phyloP scores from a whole-genome alignment of 2,797 vertebrate genomes.

The Sebastiscus albofasciatus region DNA sequence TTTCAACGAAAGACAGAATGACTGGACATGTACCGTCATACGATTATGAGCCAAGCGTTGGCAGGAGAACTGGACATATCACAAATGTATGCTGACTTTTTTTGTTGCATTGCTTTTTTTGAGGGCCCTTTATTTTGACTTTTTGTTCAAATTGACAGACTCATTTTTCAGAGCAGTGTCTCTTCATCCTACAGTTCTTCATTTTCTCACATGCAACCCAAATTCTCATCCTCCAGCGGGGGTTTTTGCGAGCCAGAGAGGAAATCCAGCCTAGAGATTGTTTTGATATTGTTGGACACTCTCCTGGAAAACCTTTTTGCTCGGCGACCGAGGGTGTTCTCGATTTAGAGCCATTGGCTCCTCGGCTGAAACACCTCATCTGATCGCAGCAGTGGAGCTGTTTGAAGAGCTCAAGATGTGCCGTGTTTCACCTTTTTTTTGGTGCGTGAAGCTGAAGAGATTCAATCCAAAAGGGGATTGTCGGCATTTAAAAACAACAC shows the following conservation, averaged over 20 bases:
- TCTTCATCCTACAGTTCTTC: conserved; percentile 29
- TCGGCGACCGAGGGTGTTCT: conserved; percentile 53
- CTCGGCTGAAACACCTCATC: conserved; percentile 61
- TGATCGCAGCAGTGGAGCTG: conserved; percentile 51
- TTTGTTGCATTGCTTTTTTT: neutral
- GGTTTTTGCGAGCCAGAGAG: conserved; percentile 62
- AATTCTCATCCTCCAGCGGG: conserved; percentile 49
- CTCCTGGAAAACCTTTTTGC: conserved; percentile 79
- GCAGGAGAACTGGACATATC: conserved; percentile 4
- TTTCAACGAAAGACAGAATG: conserved; percentile 16
- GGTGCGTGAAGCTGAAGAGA: neutral
- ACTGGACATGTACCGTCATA: conserved; percentile 2
- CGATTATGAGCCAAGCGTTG: neutral
- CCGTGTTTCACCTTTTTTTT: neutral
- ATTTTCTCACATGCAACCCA: conserved; percentile 62
- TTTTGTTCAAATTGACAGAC: conserved; percentile 35
- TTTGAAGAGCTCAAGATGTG: conserved; percentile 37
- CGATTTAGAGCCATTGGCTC: conserved; percentile 61
- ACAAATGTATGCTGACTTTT: conserved; percentile 3
- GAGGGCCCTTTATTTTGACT: neutral
- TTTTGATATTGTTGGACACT: conserved; percentile 82
- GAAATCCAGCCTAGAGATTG: conserved; percentile 78
- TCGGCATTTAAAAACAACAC: neutral
- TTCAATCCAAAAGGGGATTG: conserved; percentile 3
- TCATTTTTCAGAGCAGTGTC: conserved; percentile 40